These are phyloP conservation scores for Chromoteleia sp. DNA, from an alignment of 2,888 invertebrate genomes.

Conservation along the genomic window DNA sequence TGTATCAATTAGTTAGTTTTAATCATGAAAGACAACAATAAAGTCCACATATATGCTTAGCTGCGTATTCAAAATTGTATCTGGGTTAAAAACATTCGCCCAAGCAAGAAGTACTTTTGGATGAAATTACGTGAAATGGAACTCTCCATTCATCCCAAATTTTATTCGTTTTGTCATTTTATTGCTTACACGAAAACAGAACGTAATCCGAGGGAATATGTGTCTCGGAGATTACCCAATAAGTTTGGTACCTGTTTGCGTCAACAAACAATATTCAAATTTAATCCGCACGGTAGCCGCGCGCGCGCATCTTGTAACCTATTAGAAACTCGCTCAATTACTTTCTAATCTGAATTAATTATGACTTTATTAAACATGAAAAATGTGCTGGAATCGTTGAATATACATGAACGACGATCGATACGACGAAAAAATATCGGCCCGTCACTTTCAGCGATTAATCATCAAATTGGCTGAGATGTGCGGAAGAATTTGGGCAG, in stretches of 20 bases:
- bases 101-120: too few relatives aligned
- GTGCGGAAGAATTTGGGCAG: conserved; percentile 26
- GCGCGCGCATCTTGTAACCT: conserved; percentile 28
- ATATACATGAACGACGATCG: conserved; percentile 40
- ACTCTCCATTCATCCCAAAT: conserved; percentile 6
- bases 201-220: conserved; percentile 22
- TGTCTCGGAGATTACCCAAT: conserved; percentile 16
- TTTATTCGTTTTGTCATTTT: conserved; percentile 28
- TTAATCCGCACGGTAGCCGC: conserved; percentile 49
- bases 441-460: conserved; percentile 58
- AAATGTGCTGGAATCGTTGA: conserved; percentile 40
- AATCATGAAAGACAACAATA: not conserved
- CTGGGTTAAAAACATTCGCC: too few relatives aligned
- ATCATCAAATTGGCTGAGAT: conserved; percentile 40
- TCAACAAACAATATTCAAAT: conserved; percentile 49
- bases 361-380: conserved; percentile 52
- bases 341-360: conserved; percentile 66
- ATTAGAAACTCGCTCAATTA: conserved; percentile 60
- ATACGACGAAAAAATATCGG: conserved; percentile 18
- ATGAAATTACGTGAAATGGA: too few relatives aligned
- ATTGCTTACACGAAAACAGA: conserved; percentile 26
- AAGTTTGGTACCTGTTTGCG: conserved; percentile 28
- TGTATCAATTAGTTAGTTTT: not conserved
- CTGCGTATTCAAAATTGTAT: too few relatives aligned
- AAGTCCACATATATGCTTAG: too few relatives aligned